Percentiles rank a stretch among this genome's conserved stretches.
These are phyloP conservation scores for Luffia ferchaultella DNA, from an alignment of 2,888 invertebrate genomes.

Conservation along the genomic window DNA sequence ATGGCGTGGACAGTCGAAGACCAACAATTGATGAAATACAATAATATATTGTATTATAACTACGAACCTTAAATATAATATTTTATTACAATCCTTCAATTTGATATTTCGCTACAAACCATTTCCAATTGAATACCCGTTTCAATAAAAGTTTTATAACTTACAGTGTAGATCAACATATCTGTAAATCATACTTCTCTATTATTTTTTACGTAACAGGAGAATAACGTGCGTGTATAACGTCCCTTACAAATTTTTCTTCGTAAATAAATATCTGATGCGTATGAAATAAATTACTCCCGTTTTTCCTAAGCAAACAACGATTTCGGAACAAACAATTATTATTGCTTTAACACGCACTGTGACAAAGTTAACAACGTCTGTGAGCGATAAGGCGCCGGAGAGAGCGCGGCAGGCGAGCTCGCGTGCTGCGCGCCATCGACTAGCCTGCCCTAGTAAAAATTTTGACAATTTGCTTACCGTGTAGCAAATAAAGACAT, in stretches of 20 bases:
- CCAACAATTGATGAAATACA: too few species aligned
- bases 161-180: too few species aligned
- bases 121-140: too few species aligned
- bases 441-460: not conserved
- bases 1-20: too few species aligned
- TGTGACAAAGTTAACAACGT: constrained; percentile 21
- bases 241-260: not conserved
- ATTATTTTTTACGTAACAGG: too few species aligned
- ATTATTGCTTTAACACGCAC: constrained; percentile 18
- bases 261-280: not conserved
- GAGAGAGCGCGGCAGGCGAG: constrained; percentile 19
- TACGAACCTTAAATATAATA: too few species aligned
- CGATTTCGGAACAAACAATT: constrained; percentile 14
- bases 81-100: too few species aligned
- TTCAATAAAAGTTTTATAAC: too few species aligned
- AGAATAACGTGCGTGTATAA: not conserved
- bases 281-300: not conserved
- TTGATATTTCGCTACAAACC: too few species aligned
- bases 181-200: too few species aligned
- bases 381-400: constrained; percentile 18
- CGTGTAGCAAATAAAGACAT: not conserved
- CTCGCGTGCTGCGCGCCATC: constrained; percentile 20
- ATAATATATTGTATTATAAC: too few species aligned
- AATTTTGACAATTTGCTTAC: not conserved
- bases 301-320: not conserved